Percentiles rank a stretch among this genome's conserved stretches.
These are phyloP conservation scores for Erpetoichthys calabaricus DNA, from an alignment of 2,797 vertebrate genomes.

Conservation along the genomic window DNA sequence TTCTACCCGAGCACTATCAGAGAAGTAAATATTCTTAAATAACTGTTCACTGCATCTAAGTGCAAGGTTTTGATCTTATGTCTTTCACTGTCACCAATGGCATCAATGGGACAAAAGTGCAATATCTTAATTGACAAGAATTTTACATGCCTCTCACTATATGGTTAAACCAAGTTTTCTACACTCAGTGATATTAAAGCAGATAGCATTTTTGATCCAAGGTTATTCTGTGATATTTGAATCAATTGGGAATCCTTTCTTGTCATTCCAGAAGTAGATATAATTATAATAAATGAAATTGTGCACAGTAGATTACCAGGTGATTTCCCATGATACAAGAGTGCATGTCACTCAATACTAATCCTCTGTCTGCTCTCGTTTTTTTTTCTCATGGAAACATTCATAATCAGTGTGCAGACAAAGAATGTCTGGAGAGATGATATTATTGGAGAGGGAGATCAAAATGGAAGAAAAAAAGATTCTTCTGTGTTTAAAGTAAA, in stretches of 20 bases:
- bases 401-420: constrained; percentile 17
- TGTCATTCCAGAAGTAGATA: constrained; percentile 69
- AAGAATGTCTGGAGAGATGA: not conserved
- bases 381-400: not conserved
- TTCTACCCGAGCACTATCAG: no score
- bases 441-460: not conserved
- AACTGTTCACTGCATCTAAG: no score
- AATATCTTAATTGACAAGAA: no score
- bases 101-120: no score
- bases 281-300: constrained; percentile 80
- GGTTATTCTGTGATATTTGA: constrained; percentile 38
- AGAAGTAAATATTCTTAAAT: no score
- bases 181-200: not conserved
- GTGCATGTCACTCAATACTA: constrained; percentile 56
- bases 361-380: constrained; percentile 30
- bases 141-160: no score
- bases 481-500: constrained; percentile 29
- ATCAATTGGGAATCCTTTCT: constrained; percentile 69
- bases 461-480: constrained; percentile 17
- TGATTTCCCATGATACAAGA: constrained; percentile 86
- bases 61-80: no score
- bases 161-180: not conserved
- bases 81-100: no score
- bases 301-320: constrained; percentile 78
- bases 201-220: not conserved